These are phyloP conservation scores for Penaeus monodon DNA, from an alignment of 2,888 invertebrate genomes.

Conservation along the genomic window DNA sequence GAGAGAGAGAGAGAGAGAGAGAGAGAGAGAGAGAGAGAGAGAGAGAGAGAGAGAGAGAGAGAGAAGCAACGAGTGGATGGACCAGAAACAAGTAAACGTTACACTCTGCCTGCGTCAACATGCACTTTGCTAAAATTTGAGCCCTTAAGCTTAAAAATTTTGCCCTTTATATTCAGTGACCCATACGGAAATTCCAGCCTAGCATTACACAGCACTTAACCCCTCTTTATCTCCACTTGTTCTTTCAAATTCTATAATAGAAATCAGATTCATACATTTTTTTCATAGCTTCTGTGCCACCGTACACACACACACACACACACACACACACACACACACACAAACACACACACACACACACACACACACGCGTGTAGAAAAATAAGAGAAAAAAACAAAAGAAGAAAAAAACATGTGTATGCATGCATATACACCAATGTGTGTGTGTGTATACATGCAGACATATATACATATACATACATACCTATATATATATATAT, in stretches of 20 bases:
- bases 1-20: constrained; percentile 21
- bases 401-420: no score
- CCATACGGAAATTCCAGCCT: no score
- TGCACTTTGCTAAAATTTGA: no score
- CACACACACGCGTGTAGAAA: not conserved
- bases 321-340: not conserved
- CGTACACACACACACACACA: not conserved
- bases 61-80: not conserved
- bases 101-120: no score
- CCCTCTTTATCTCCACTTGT: not conserved
- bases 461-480: no score
- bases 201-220: not conserved
- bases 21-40: constrained; percentile 14
- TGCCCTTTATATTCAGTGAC: no score
- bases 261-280: not conserved
- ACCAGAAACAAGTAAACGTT: constrained; percentile 2
- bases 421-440: not conserved
- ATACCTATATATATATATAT: no score
- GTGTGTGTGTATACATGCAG: not conserved
- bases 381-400: no score
- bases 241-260: not conserved
- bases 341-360: not conserved
- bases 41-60: constrained; percentile 12
- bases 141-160: no score
- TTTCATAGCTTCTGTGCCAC: not conserved